Base-by-base conservation (phyloP, 1,140 invertebrate species). In the Cataglyphis hispanica region DNA sequence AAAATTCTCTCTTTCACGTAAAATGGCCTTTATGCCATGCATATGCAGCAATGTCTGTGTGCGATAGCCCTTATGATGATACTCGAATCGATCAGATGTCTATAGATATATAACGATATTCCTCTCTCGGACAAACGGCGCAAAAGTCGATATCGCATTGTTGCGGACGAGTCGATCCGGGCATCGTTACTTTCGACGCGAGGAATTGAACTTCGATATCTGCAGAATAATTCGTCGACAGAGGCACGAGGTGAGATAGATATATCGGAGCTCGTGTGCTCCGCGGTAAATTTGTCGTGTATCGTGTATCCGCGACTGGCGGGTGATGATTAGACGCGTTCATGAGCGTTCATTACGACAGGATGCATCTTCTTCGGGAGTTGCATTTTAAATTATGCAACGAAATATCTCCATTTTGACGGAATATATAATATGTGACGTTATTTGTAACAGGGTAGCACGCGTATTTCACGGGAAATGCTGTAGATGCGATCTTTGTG, bases 201-300 rank as follows among this genome's bases (percentile, higher is more conserved):
- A 93, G 91, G 91, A 91, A 93, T 93, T 93, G 90, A 93, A 92
- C 89, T 93, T 93, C 93, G 93, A 93, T 93, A 91, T 90, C 87
- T 88, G 83, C 86, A 81, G 85, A 89, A 64, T 89, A 89, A 92
- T 91, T 90, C 85, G 84, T 87, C 74, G 91, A 81, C 87, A 72
- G 78, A 70, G 58, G 75, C 64, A 86, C 50, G 77, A 43, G 77
- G 25, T 60, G 50, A 40, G 85, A 84, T 84, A 85, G 78, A 88
- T 84, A 88, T 91, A 91, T 40, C 53, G 74, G 40, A 16, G 37
- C 37, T n/a, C n/a, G 89, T 81, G 40, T 78, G 70, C 84, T 86
- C 90, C 90, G 92, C 92, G 92, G 91, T 86, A 91, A 92, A 91
- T 91, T 93, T 67, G 89, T 91, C 81, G 84, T 86, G 34, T 43